These are phyloP conservation scores for Atrichornis clamosus DNA, from an alignment of 2,113 vertebrate genomes.

Conservation along the genomic window DNA sequence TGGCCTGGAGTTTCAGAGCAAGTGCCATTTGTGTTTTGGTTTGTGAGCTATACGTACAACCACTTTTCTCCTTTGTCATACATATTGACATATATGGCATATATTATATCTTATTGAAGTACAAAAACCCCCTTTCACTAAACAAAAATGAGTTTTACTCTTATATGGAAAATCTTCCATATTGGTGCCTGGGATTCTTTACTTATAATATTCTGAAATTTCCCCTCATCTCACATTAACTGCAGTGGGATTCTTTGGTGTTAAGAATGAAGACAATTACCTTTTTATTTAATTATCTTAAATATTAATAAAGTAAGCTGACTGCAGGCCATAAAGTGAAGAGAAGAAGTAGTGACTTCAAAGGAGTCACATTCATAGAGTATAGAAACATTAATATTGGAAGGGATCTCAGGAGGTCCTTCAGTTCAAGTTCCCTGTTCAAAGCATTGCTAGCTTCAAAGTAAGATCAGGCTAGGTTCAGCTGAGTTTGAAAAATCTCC, in stretches of 20 bases:
- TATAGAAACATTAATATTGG: not conserved
- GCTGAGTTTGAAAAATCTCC: not conserved
- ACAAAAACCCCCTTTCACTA: accelerated
- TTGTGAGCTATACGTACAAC: not conserved
- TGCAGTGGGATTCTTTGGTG: not conserved
- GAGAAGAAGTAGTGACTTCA: not conserved
- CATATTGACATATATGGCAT: not conserved
- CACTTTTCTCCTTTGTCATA: not conserved
- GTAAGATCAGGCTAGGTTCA: not conserved
- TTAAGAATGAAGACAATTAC: not conserved
- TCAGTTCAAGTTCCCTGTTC: not conserved
- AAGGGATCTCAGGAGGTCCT: not conserved
- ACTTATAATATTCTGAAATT: not conserved
- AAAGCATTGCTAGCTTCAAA: not conserved
- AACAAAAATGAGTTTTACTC: not conserved
- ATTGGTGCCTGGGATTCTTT: not conserved
- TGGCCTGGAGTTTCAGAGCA: not conserved
- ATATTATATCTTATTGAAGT: not conserved
- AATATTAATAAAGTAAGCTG: not conserved
- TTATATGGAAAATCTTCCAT: not conserved
- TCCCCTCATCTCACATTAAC: not conserved
- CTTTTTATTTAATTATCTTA: not conserved
- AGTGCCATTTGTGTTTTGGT: not conserved
- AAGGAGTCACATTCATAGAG: not conserved
- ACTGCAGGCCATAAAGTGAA: not conserved